Evolutionary conservation across 2,113 vertebrate genomes (phyloP).

Genomic region (Prietella phreatophila): DNA sequence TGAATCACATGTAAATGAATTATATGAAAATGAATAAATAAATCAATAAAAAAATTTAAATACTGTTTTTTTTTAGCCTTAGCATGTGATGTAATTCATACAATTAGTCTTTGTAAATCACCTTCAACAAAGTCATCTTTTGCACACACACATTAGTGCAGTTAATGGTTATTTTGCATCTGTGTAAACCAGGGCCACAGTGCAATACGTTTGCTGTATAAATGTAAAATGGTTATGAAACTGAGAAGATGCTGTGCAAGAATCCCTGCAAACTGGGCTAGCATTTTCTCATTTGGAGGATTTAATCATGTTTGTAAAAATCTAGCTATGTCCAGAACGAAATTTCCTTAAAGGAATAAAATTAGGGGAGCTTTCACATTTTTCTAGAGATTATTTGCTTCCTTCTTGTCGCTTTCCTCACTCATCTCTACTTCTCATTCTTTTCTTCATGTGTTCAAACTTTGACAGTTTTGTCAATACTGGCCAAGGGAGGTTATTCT

Average conservation of each 20-base stretch:
- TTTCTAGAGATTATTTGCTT: neutral
- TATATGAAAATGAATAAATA: no score
- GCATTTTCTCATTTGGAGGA: neutral
- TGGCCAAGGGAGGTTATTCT: conserved; percentile 17
- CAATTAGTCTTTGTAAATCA: neutral
- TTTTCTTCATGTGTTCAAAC: conserved; percentile 37
- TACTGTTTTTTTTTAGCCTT: neutral
- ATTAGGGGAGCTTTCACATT: neutral
- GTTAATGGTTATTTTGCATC: neutral
- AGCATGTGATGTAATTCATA: neutral
- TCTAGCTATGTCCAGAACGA: neutral
- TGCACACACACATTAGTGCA: neutral
- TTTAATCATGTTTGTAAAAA: conserved; percentile 10
- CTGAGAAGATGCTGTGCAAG: neutral
- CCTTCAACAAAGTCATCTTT: neutral
- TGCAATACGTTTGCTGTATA: neutral
- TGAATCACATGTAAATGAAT: no score
- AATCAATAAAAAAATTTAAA: no score
- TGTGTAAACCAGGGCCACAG: neutral
- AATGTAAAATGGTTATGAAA: neutral
- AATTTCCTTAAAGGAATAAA: neutral
- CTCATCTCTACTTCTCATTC: neutral
- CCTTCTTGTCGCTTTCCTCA: neutral
- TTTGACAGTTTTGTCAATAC: conserved; percentile 38
- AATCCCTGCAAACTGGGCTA: neutral